Evolutionary conservation across 2,888 invertebrate species (phyloP).

Genomic region (Darwinula stevensoni): DNA sequence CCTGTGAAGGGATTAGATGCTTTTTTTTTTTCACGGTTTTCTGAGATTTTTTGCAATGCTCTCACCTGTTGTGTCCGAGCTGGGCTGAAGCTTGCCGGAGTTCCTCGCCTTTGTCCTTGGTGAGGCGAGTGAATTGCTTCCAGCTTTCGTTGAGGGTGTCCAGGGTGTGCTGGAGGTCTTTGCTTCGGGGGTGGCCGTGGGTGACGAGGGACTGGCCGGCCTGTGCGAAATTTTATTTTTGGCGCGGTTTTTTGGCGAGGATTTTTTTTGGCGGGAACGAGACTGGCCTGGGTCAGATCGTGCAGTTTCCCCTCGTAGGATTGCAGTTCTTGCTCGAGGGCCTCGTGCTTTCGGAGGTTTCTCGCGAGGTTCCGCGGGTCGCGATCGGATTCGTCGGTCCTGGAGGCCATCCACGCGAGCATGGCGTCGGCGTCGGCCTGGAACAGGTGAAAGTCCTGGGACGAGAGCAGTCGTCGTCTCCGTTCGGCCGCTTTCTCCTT

Average conservation of each 20-base stretch:
- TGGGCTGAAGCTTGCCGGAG: conserved; percentile 67
- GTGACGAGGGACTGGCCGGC: conserved; percentile 37
- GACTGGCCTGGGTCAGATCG: conserved; percentile 39
- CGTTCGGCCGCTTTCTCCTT: conserved; percentile 33
- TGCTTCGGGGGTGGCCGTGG: conserved; percentile 32
- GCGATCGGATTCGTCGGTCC: conserved; percentile 71
- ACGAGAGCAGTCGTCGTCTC: conserved; percentile 40
- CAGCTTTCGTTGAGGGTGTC: conserved; percentile 41
- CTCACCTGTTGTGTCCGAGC: conserved; percentile 22
- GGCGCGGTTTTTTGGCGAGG: too few relatives aligned
- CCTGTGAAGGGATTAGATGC: conserved; percentile 17
- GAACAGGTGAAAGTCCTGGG: conserved; percentile 71
- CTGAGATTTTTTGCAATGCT: too few relatives aligned
- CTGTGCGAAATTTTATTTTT: too few relatives aligned
- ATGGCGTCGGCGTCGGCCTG: conserved; percentile 71
- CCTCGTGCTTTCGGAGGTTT: conserved; percentile 82
- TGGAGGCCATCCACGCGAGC: conserved; percentile 66
- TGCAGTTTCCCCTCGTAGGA: conserved; percentile 78
- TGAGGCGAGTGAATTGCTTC: conserved; percentile 36
- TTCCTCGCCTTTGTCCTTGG: conserved; percentile 33
- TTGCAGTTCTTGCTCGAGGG: conserved; percentile 74
- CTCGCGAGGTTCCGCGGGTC: conserved; percentile 65
- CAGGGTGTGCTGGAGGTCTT: conserved; percentile 32
- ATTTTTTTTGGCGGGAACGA: conserved; percentile 5
- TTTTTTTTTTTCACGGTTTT: too few relatives aligned